A percentile compares a stretch with the other conserved stretches of the same genome.
phyloP scores from a whole-genome alignment of 1,140 invertebrate genomes.

The Platorchestia sp. region DNA sequence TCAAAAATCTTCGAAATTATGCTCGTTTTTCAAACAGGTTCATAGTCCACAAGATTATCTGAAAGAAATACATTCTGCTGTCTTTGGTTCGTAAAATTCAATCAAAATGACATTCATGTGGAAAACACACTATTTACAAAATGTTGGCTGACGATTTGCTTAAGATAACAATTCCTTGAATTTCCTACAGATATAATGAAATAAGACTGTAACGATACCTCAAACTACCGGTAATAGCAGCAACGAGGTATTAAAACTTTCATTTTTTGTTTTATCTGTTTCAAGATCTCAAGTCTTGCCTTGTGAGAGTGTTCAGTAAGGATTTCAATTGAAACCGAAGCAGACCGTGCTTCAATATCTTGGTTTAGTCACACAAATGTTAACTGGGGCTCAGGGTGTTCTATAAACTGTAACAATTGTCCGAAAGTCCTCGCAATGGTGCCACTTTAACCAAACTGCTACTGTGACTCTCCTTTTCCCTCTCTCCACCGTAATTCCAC shows the following conservation, averaged over 20 bases:
- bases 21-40: background rate
- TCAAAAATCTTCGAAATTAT: background rate
- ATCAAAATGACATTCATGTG: background rate
- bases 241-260: background rate
- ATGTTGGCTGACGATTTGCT: background rate
- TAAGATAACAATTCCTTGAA: background rate
- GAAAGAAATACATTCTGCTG: background rate
- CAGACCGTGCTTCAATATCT: background rate
- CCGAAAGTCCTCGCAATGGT: conserved; percentile 5
- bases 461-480: background rate
- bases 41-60: background rate
- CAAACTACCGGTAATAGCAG: background rate
- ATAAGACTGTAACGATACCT: background rate
- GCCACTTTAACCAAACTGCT: conserved; percentile 6
- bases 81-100: background rate
- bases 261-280: background rate
- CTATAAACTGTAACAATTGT: conserved; percentile 10
- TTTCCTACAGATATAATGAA: background rate
- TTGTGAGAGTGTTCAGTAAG: background rate
- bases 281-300: background rate
- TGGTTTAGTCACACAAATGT: background rate
- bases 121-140: background rate
- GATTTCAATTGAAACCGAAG: background rate
- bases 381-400: background rate
- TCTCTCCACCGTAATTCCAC: background rate